Evolutionary conservation across 2,797 vertebrate genomes (phyloP).

Genomic region (Myripristis murdjan): DNA sequence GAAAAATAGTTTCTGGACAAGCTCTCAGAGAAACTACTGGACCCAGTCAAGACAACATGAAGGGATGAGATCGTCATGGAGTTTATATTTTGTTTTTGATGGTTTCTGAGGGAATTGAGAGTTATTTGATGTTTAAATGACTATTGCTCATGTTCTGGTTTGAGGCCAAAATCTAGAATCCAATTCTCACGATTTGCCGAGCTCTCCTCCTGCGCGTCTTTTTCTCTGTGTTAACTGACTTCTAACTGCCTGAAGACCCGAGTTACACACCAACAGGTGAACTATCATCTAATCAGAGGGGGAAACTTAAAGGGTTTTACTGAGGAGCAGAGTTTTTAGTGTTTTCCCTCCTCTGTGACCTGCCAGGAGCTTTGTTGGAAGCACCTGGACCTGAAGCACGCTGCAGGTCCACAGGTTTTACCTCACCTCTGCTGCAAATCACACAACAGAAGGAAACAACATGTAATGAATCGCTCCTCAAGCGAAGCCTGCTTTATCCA

Average conservation of each 20-base stretch:
- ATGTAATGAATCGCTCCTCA: constrained; percentile 59
- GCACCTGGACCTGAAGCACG: constrained; percentile 44
- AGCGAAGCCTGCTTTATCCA: constrained; percentile 35
- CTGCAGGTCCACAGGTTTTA: constrained; percentile 18
- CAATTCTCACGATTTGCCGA: constrained; percentile 64
- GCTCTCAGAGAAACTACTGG: constrained; percentile 59
- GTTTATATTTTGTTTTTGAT: constrained; percentile 59
- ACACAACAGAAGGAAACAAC: constrained; percentile 32
- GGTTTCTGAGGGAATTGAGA: constrained; percentile 74
- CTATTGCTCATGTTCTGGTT: constrained; percentile 66
- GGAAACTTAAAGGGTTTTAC: neutral
- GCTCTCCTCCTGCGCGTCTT: constrained; percentile 12
- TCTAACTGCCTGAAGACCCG: neutral
- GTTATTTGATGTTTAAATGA: constrained; percentile 72
- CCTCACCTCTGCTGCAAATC: constrained; percentile 32
- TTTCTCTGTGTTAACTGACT: constrained; percentile 33
- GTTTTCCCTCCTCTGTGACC: neutral
- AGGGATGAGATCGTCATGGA: constrained; percentile 65
- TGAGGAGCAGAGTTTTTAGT: constrained; percentile 1
- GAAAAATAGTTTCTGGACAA: constrained; percentile 13
- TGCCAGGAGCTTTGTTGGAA: constrained; percentile 25
- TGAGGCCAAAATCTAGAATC: constrained; percentile 55
- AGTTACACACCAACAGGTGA: constrained; percentile 16
- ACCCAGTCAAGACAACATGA: constrained; percentile 62
- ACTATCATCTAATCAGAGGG: neutral